Base-by-base conservation (phyloP, 2,113 vertebrate species). In the Rhabdornis inornatus region DNA sequence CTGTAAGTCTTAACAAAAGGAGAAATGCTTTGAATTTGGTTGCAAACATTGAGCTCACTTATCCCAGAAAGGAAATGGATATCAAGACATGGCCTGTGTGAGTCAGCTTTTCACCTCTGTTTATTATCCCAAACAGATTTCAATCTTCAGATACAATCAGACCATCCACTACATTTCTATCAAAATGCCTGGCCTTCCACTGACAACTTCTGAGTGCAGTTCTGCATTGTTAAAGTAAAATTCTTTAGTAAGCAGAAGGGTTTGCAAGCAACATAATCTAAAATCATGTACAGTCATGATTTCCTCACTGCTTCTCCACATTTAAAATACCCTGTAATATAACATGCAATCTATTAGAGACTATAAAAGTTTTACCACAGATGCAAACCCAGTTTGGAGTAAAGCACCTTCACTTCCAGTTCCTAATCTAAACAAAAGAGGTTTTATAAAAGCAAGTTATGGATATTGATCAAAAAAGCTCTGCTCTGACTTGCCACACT, bases 71-170 rank as follows among this genome's bases (percentile, higher is more conserved):
- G 23, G 47, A 85, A 53, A 33, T 2, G 8, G 14, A 1, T 77
- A 77, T 16, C 22, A 35, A 42, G 31, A 40, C 25, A 2, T 0
- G 11, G 31, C 24, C 25, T 23, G 1, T 30, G 1, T 6, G 56
- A 61, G 75, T 33, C 55, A 42, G 33, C 35, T 90, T 55, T 39
- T 74, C 56, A 69, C 31, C 76, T 69, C 63, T 81, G 35, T 24
- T 55, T 27, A 28, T 45, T 77, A 63, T 18, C 44, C 16, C 49
- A 39, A n/a, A 68, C 20, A 83, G 24, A 69, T 59, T 39, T 44
- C 70, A 37, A n/a, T 60, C 55, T 64, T 40, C 77, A 64, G 20
- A 31, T 18, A 28, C 27, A 35, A 6, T 13, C 75, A 71, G 7
- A 42, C 19, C 39, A 77, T 39, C 27, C 47, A 35, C 19, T 19